Evolutionary conservation across 2,113 vertebrate genomes (phyloP), one percentile per base, ranked within the genome.

Genomic region (Nycticryphes semicollaris): DNA sequence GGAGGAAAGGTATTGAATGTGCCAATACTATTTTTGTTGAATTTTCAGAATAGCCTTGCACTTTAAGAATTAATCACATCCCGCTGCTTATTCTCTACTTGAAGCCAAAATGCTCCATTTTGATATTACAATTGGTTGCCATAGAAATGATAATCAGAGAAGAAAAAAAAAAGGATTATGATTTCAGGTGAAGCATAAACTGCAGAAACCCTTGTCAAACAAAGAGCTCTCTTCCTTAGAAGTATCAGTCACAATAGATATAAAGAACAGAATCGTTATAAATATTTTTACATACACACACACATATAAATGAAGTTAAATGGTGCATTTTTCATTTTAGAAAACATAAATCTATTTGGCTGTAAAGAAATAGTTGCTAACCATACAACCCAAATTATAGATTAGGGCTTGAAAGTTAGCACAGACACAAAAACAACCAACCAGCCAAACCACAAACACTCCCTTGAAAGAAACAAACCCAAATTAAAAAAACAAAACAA

Each of bases 91-190:
- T 97, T 90, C 47, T 25, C 23, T 67, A 88, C 83, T 56, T 94
- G 89, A 96, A 96, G 70, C 37, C 4, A 96, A 96, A 97, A 80
- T 59, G 27, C 18, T 82, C 14, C n/a, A 41, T 87, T 94, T 84
- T 91, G 18, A 51, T 94, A 87, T 94, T 91, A 90, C 27, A 94
- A 69, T 47, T 82, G 56, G 60, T 85, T 97, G 74, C 53, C 89
- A 80, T 69, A 94, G 93, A 97, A 97, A 94, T 94, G 2, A 91
- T 94, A 90, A 94, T 88, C 30, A 70, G 64, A 9, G 81, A 97
- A 83, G 73, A 21, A 12, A 9, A 25, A n/a, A 63, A 59, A 87
- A 94, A 84, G 12, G 11, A 82, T 82, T 93, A 93, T 28, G 9
- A 76, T 80, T 96, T 97, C 68, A 92, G 33, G 28, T 87, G 50